Evolutionary conservation across 2,797 vertebrate species (phyloP).

Genomic region (Threskiornis aethiopicus): DNA sequence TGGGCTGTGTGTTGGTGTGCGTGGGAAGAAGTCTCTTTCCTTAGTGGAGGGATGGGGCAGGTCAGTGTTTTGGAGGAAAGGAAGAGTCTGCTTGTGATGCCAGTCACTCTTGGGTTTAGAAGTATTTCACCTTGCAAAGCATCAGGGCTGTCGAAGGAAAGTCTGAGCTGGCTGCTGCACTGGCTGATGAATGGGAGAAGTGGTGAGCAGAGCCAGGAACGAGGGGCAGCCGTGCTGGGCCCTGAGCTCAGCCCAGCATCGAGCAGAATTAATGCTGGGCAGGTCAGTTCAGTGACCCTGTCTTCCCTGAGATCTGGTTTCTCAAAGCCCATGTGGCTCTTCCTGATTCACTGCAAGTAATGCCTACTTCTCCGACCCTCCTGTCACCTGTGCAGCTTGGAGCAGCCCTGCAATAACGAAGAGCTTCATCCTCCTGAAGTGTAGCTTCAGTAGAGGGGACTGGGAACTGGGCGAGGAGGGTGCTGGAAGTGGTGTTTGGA

Average conservation of each 20-base stretch:
- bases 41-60: background rate
- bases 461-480: background rate
- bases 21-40: background rate
- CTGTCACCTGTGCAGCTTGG: background rate
- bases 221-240: background rate
- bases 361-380: background rate
- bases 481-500: background rate
- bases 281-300: background rate
- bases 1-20: background rate
- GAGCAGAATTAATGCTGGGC: background rate
- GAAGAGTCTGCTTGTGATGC: background rate
- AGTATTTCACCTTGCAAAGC: background rate
- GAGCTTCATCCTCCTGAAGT: background rate
- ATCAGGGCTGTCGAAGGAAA: background rate
- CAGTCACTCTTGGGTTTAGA: background rate
- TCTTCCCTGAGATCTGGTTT: background rate
- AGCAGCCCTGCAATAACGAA: accelerated
- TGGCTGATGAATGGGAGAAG: background rate
- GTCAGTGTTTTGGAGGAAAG: background rate
- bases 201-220: accelerated
- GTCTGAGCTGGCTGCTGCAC: background rate
- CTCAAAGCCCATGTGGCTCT: background rate
- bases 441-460: background rate
- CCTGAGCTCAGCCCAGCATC: accelerated
- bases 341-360: background rate